phyloP scores from a whole-genome alignment of 1,140 invertebrate species.

The Drosophila mojavensis region DNA sequence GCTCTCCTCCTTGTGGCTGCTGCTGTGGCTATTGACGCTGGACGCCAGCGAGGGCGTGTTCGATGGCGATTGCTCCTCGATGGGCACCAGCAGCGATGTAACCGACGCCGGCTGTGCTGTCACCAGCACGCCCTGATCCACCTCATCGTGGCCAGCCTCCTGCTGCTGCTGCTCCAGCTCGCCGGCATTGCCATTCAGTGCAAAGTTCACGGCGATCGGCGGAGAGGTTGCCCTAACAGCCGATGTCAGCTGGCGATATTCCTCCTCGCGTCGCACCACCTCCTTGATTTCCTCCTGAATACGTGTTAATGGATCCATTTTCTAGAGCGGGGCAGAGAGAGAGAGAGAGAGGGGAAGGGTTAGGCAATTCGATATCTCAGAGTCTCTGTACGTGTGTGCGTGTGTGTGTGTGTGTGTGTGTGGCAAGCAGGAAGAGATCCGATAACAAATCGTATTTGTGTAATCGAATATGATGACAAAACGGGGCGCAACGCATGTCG shows the following conservation, averaged over 20 bases:
- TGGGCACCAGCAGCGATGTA: constrained; percentile 48
- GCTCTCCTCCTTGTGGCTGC: constrained; percentile 72
- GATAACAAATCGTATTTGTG: constrained; percentile 42
- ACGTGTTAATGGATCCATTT: constrained; percentile 87
- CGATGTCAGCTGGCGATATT: constrained; percentile 87
- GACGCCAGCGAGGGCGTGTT: constrained; percentile 69
- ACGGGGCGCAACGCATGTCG: constrained; percentile 3
- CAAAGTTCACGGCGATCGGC: constrained; percentile 65
- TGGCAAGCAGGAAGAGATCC: constrained; percentile 50
- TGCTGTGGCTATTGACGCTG: constrained; percentile 65
- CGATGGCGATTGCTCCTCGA: constrained; percentile 64
- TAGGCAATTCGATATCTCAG: constrained; percentile 8
- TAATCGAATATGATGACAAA: constrained; percentile 52
- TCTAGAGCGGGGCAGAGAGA: constrained; percentile 70
- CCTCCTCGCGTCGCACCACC: constrained; percentile 88
- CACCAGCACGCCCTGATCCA: constrained; percentile 55
- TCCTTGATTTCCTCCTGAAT: constrained; percentile 89
- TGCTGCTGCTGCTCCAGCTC: neutral
- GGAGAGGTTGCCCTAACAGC: constrained; percentile 31
- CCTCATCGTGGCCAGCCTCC: constrained; percentile 11
- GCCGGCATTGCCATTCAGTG: constrained; percentile 45
- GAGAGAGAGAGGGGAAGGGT: neutral
- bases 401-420: neutral
- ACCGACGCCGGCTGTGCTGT: constrained; percentile 59
- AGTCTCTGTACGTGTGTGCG: no score